These are phyloP conservation scores for Sweltsa coloradensis DNA, from an alignment of 1,140 invertebrate species.

Conservation along the genomic window DNA sequence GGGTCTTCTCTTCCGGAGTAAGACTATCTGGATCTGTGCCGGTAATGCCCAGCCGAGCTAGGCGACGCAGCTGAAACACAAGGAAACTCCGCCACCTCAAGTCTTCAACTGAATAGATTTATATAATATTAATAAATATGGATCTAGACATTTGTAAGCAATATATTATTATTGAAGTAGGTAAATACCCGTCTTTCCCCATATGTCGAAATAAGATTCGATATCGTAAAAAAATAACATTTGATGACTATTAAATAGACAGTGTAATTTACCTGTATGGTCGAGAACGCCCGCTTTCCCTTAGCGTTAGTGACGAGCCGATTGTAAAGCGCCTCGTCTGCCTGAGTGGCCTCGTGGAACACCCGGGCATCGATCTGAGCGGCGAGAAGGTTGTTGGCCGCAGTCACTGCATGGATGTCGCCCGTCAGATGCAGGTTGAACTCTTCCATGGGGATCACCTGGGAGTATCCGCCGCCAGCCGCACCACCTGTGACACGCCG, in stretches of 20 bases:
- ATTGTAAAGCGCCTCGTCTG: constrained; percentile 74
- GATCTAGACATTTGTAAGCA: not conserved
- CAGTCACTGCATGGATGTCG: constrained; percentile 96
- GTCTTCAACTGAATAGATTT: too few species aligned
- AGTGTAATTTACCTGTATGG: constrained; percentile 36
- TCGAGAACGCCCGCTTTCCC: constrained; percentile 64
- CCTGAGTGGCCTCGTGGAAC: constrained; percentile 89
- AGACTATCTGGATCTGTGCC: constrained; percentile 78
- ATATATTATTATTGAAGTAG: not conserved
- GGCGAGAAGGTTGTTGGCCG: constrained; percentile 94
- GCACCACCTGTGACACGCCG: constrained; percentile 79
- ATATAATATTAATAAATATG: not conserved
- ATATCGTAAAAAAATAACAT: constrained; percentile 1
- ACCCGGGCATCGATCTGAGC: constrained; percentile 89
- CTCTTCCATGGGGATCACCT: constrained; percentile 99
- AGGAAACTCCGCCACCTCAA: too few species aligned
- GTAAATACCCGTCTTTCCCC: not conserved
- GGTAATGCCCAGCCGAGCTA: constrained; percentile 71
- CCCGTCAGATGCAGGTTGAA: constrained; percentile 98
- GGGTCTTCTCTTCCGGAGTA: constrained; percentile 62
- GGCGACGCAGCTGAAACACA: constrained; percentile 52
- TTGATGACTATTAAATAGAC: not conserved
- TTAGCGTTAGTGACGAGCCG: constrained; percentile 74
- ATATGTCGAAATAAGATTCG: constrained; percentile 1
- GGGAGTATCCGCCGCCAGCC: constrained; percentile 85